Percentiles rank a stretch among this genome's conserved stretches.
Evolutionary conservation across 2,888 invertebrate genomes (phyloP).

Genomic region (Stenurella melanura): DNA sequence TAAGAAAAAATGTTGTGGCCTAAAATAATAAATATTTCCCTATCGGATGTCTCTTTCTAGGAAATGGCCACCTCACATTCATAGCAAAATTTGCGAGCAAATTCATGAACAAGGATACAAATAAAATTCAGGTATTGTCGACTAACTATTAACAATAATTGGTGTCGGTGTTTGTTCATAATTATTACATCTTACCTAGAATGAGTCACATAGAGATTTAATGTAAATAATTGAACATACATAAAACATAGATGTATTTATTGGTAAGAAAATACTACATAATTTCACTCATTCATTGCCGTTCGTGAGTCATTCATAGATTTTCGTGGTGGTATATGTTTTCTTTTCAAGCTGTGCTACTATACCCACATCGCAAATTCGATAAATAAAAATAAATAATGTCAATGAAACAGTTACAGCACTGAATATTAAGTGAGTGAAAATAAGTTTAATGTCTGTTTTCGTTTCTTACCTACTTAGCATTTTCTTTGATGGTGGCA

Average conservation of each 20-base stretch:
- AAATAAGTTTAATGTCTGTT: constrained; percentile 13
- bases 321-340: constrained; percentile 2
- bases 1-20: too few species aligned
- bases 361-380: too few species aligned
- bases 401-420: constrained; percentile 13
- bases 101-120: neutral
- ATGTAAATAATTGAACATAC: neutral
- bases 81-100: too few species aligned
- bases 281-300: constrained; percentile 23
- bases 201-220: constrained; percentile 7
- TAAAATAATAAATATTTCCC: too few species aligned
- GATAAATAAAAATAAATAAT: constrained; percentile 22
- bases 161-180: neutral
- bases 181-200: neutral
- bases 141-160: neutral
- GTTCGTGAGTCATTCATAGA: constrained; percentile 28
- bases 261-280: constrained; percentile 26
- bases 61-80: too few species aligned
- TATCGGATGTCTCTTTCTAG: too few species aligned
- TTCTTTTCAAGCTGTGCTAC: neutral
- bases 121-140: neutral
- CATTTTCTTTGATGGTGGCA: neutral
- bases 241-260: constrained; percentile 8
- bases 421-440: constrained; percentile 35
- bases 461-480: constrained; percentile 2